Base-by-base conservation (phyloP, 2,888 invertebrate species). In the Hypomecis atomaria region DNA sequence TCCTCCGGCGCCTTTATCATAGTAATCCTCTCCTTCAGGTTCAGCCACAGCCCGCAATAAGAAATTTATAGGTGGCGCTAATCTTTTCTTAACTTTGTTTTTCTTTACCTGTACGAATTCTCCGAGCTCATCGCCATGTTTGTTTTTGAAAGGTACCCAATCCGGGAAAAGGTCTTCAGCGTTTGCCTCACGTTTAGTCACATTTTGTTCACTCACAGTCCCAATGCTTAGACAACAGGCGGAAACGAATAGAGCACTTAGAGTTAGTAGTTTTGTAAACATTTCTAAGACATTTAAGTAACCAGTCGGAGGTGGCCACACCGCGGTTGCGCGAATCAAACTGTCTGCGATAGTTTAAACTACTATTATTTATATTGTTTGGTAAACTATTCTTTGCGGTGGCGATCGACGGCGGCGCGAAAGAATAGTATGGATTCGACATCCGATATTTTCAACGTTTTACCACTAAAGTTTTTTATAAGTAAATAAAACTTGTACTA, bases 291-390 rank as follows among this genome's bases (percentile, higher is more conserved):
- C 71, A 67, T 74, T 69, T 63, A 59, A 50, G 66, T 70, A 70
- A 74, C 72, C 58, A 67, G 69, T 69, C 60, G 65, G 66, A 76
- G 75, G 78, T 82, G 77, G 75, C 73, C 71, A 71, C 75, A 65
- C 77, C 76, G 73, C 85, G 82, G 78, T 82, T 74, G 83, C 89
- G 83, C 85, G 85, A 75, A 72, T 75, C 75, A 73, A 79, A 92
- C 92, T 92, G 89, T 79, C 81, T 75, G 76, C 79, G 73, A 76
- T 81, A 75, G 74, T 77, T 81, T 73, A 78, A 77, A 79, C 80
- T 78, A 88, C 88, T 87, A 89, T 90, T 90, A 92, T 92, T 92
- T 92, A 92, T 92, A 92, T 89, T 91, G 90, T 91, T 90, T 89
- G 78, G 74, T 83, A 88, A 89, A 85, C 87, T 79, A 86, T 89